Evolutionary conservation across 1,140 invertebrate genomes (phyloP), one percentile per base, ranked within the genome.

Genomic region (Drosophila kepulauana): DNA sequence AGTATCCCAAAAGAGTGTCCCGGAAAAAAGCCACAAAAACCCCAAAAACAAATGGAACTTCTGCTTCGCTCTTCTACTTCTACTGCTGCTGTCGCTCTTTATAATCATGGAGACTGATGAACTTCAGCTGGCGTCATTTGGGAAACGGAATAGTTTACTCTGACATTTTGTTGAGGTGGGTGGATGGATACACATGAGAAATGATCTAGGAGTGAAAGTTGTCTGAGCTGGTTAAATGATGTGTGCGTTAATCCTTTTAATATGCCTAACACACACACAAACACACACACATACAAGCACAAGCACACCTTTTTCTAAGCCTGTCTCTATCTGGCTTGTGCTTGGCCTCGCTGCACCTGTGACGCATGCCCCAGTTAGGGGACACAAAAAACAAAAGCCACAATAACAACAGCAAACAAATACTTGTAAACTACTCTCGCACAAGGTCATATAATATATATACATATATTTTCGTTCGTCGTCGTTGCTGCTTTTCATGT

Each of bases 181-280:
- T 3, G n/a, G n/a, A 38, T 7, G 35, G 35, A 38, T 43, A 43
- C 41, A 49, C 35, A 82, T 57, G 73, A 75, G 61, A 71, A 76
- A 76, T 76, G 73, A 76, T 70, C 30, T 61, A n/a, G 35, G 15
- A 52, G 73, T 59, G 68, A 65, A 64, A 71, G 59, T 75, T 58
- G 59, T 63, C 57, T 49, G 59, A 65, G 33, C 61, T 73, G 71
- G 85, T 89, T 88, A 89, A 89, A 89, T 89, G 84, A 88, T 88
- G 85, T 85, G 85, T 85, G 81, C 75, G 82, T 81, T 82, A 88
- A 89, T 89, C 78, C 78, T 81, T 88, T 89, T 82, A 84, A 85
- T 77, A 89, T 81, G 81, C 78, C 80, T 75, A 67, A 71, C 84
- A 78, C 80, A 80, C 16, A 52, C 51, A 25, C 8, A 51, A 3